These are phyloP conservation scores for Cheilosia urbana DNA, from an alignment of 2,888 invertebrate genomes.

Conservation along the genomic window DNA sequence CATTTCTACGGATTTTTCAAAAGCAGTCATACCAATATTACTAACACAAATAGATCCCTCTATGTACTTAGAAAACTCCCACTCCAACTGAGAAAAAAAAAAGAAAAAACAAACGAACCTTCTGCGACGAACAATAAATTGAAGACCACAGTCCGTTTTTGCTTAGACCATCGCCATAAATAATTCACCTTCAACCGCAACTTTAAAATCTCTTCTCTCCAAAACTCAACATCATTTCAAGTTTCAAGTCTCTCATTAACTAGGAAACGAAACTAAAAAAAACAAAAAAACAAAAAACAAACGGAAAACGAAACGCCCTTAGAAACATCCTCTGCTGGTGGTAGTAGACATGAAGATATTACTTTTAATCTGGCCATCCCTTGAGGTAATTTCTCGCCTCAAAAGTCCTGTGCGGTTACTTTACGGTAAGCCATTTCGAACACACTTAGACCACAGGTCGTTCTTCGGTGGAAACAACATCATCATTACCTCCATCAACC, in stretches of 20 bases:
- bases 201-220: constrained; percentile 11
- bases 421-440: constrained; percentile 61
- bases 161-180: not conserved
- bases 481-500: constrained; percentile 71
- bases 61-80: too few relatives aligned
- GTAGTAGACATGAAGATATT: constrained; percentile 52
- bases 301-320: not conserved
- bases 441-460: constrained; percentile 55
- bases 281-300: not conserved
- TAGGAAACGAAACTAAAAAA: not conserved
- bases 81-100: too few relatives aligned
- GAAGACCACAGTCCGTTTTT: not conserved
- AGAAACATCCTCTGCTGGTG: constrained; percentile 11
- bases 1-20: too few relatives aligned
- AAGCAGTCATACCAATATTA: too few relatives aligned
- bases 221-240: constrained; percentile 43
- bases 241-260: constrained; percentile 49
- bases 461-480: constrained; percentile 58
- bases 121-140: not conserved
- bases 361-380: constrained; percentile 61
- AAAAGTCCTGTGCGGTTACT: constrained; percentile 66
- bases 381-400: constrained; percentile 66
- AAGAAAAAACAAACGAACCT: too few relatives aligned
- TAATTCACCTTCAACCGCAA: not conserved
- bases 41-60: too few relatives aligned